Percentiles rank a stretch among this genome's conserved stretches.
Evolutionary conservation across 2,113 vertebrate species (phyloP).

Genomic region (Raja brachyura): DNA sequence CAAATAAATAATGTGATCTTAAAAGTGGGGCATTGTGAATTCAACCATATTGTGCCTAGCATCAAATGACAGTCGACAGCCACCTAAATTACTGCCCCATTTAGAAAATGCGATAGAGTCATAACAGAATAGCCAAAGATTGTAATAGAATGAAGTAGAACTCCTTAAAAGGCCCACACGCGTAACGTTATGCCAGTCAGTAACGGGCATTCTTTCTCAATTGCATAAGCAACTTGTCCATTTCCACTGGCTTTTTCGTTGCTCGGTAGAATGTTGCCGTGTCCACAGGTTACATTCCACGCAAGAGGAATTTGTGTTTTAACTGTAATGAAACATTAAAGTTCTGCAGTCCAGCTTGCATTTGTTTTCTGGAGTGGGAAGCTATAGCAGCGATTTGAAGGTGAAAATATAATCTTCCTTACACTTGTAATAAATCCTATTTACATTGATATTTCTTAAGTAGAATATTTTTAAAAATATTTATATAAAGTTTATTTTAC

Average conservation of each 20-base stretch:
- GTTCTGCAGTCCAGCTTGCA: neutral
- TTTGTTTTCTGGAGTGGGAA: neutral
- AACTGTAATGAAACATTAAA: slow-evolving; percentile 26
- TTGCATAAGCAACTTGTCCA: neutral
- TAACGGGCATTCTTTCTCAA: neutral
- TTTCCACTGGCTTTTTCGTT: neutral
- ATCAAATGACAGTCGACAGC: neutral
- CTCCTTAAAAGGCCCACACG: neutral
- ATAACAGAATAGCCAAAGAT: neutral
- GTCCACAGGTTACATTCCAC: slow-evolving; percentile 18
- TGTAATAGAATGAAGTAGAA: neutral
- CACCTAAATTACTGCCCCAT: neutral
- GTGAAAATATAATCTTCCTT: neutral
- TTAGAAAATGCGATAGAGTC: neutral
- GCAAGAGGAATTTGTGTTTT: neutral
- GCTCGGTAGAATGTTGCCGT: neutral
- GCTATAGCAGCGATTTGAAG: neutral
- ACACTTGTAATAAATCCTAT: slow-evolving; percentile 20
- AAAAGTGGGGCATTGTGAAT: neutral
- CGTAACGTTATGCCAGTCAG: neutral
- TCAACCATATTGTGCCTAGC: neutral
- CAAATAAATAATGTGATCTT: neutral
- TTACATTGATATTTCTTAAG: slow-evolving; percentile 25
- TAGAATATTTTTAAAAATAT: slow-evolving; percentile 24
- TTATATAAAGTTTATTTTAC: slow-evolving; percentile 29